These are phyloP conservation scores for Ceratotherium simum DNA, from an alignment of 2,113 vertebrate genomes.

Conservation along the genomic window DNA sequence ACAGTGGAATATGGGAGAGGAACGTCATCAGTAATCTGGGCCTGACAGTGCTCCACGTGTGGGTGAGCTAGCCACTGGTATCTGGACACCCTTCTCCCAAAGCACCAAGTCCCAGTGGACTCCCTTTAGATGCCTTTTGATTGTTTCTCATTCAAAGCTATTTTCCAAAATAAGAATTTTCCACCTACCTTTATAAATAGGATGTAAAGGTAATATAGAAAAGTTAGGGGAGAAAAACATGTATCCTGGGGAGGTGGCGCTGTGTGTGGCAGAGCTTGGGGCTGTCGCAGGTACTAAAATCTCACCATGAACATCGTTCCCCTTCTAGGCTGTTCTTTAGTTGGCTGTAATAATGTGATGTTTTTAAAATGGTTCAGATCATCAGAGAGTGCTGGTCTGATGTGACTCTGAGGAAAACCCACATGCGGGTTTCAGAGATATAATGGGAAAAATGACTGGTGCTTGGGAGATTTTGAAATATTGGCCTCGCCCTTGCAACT, in stretches of 20 bases:
- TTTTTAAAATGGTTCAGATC: neutral
- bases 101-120: neutral
- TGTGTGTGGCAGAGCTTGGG: neutral
- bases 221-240: neutral
- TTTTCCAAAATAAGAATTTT: neutral
- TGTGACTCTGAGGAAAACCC: neutral
- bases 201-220: neutral
- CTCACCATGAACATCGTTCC: neutral
- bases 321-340: neutral
- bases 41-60: neutral
- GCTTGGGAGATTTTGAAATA: slow-evolving; percentile 40
- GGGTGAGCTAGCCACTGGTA: neutral
- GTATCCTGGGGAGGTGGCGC: neutral
- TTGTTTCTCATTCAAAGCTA: neutral
- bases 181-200: neutral
- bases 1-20: neutral
- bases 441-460: neutral
- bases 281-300: neutral
- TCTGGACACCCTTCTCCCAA: neutral
- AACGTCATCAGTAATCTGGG: neutral
- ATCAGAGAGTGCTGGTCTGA: slow-evolving; percentile 9
- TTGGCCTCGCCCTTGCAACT: neutral
- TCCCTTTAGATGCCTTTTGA: neutral
- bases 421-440: neutral
- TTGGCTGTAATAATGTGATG: neutral